Evolutionary conservation across 2,888 invertebrate species (phyloP).

Genomic region (Graphium colonna): DNA sequence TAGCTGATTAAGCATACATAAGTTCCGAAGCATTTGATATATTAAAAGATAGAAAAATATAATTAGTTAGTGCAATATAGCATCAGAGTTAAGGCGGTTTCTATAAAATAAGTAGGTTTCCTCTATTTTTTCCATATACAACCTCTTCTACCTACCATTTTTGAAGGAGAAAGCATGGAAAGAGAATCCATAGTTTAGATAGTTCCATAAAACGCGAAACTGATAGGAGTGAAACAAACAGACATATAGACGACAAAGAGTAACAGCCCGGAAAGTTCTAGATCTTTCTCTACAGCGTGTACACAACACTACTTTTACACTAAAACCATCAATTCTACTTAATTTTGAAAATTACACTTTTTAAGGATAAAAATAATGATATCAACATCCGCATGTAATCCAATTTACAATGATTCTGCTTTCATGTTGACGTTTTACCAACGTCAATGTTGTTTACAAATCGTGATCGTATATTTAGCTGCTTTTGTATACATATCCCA

Average conservation of each 20-base stretch:
- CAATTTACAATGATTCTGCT: slow-evolving; percentile 16
- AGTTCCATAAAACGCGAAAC: slow-evolving; percentile 36
- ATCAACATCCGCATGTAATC: slow-evolving; percentile 6
- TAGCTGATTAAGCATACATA: slow-evolving; percentile 21
- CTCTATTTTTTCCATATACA: slow-evolving; percentile 70
- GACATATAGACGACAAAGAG: slow-evolving; percentile 32
- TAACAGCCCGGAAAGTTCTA: slow-evolving; percentile 29
- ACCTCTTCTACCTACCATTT: slow-evolving; percentile 79
- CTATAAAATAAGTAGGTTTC: slow-evolving; percentile 33
- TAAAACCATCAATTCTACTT: slow-evolving; percentile 8
- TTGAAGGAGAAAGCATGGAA: slow-evolving; percentile 79
- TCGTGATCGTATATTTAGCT: slow-evolving; percentile 24
- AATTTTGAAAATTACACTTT: not conserved
- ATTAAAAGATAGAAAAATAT: slow-evolving; percentile 4
- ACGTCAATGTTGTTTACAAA: slow-evolving; percentile 15
- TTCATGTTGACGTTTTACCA: slow-evolving; percentile 12
- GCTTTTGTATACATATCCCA: slow-evolving; percentile 9
- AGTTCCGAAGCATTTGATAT: slow-evolving; percentile 14
- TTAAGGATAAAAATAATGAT: not conserved
- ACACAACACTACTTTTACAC: slow-evolving; percentile 14
- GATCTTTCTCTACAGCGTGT: not conserved
- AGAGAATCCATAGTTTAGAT: slow-evolving; percentile 73
- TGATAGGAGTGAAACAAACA: slow-evolving; percentile 7
- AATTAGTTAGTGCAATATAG: slow-evolving; percentile 9
- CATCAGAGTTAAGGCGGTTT: slow-evolving; percentile 31